These are phyloP conservation scores for Strigamia maritima DNA, from an alignment of 2,888 invertebrate genomes.

Conservation along the genomic window DNA sequence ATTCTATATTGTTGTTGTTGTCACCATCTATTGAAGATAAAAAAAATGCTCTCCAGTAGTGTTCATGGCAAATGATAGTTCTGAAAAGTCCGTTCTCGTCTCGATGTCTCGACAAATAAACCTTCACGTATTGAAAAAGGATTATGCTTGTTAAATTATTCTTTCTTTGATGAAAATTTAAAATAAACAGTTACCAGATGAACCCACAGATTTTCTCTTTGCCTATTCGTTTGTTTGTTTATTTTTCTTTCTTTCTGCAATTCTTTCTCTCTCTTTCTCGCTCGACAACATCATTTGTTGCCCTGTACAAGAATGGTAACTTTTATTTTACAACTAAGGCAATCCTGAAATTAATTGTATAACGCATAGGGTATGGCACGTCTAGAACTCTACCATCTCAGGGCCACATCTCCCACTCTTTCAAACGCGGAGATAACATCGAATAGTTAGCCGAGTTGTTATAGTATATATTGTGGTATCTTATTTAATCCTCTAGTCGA, in stretches of 20 bases:
- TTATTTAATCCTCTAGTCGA: no score
- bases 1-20: background rate
- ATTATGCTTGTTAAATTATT: background rate
- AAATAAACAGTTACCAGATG: conserved; percentile 35
- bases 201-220: background rate
- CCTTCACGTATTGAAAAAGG: background rate
- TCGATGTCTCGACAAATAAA: background rate
- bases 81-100: background rate
- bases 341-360: no score
- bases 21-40: background rate
- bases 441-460: no score
- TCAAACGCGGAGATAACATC: no score
- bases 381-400: no score
- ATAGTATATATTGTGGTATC: no score
- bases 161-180: conserved; percentile 31
- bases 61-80: background rate
- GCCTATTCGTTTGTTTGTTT: no score
- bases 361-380: no score
- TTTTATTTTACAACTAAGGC: no score
- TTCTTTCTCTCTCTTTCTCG: background rate
- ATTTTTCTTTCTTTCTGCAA: no score
- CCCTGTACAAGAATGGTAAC: background rate
- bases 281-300: background rate
- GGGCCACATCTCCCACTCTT: no score
- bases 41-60: background rate